A percentile compares a stretch with the other conserved stretches of the same genome.
Conservation (phyloP, 2,113 vertebrate species). For the Propithecus coquereli region DNA sequence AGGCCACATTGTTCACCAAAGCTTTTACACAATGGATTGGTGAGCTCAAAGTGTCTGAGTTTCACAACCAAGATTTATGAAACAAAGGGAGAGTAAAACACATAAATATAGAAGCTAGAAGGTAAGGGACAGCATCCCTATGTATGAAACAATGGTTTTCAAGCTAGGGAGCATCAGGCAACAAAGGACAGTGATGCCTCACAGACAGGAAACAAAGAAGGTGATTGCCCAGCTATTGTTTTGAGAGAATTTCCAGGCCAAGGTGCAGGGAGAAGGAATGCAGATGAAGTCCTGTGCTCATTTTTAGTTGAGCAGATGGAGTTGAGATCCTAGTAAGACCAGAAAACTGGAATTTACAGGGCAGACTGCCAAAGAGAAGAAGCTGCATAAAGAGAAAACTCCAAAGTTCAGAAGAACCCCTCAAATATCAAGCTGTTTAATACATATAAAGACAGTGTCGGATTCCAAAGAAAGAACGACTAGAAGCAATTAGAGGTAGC, state of each 20-base stretch:
- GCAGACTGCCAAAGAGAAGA: neutral
- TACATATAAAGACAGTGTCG: no score
- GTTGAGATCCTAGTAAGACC: neutral
- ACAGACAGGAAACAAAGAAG: no score
- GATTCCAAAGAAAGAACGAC: neutral
- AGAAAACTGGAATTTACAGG: neutral
- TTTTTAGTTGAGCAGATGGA: neutral
- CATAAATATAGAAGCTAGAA: neutral
- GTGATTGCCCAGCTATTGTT: no score
- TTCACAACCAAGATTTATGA: neutral
- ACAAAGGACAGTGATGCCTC: no score
- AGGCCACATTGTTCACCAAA: no score
- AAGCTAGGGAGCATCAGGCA: neutral
- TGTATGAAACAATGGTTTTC: neutral
- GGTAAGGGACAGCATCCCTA: neutral
- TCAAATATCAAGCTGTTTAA: neutral
- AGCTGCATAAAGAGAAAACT: neutral
- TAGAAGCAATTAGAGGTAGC: neutral
- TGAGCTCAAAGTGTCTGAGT: neutral
- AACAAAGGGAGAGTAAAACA: neutral
- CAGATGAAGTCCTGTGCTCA: neutral
- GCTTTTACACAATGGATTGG: neutral
- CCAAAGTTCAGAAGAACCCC: neutral
- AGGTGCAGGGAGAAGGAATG: neutral
- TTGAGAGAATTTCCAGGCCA: no score